phyloP scores from a whole-genome alignment of 1,140 invertebrate species.

The Aphidius gifuensis region DNA sequence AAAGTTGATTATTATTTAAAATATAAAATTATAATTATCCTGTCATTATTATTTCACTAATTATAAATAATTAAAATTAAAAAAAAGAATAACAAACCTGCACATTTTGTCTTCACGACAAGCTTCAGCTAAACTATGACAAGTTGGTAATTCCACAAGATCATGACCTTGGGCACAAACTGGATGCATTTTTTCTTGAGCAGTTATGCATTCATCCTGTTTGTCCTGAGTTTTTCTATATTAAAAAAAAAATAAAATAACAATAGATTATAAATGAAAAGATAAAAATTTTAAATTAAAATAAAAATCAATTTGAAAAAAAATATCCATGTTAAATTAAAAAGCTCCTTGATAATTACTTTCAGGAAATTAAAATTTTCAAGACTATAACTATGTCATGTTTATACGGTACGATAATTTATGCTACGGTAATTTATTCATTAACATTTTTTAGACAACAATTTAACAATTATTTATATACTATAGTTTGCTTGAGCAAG shows the following conservation, averaged over 20 bases:
- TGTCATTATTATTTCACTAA: too few relatives aligned
- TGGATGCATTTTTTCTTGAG: constrained; percentile 84
- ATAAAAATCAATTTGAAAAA: background rate
- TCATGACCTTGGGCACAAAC: constrained; percentile 77
- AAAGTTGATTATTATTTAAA: too few relatives aligned
- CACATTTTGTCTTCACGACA: constrained; percentile 73
- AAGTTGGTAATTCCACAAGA: constrained; percentile 70
- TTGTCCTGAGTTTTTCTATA: constrained; percentile 75
- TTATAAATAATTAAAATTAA: background rate
- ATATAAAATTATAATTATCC: too few relatives aligned
- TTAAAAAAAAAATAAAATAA: constrained; percentile 51
- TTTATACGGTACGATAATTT: too few relatives aligned
- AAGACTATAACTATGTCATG: too few relatives aligned
- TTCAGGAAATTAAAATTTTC: too few relatives aligned
- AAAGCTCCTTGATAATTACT: too few relatives aligned
- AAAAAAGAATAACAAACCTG: constrained; percentile 56
- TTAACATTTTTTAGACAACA: too few relatives aligned
- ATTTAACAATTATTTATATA: too few relatives aligned
- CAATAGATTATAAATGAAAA: constrained; percentile 45
- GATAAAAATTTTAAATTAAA: constrained; percentile 10
- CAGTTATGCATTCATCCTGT: constrained; percentile 79
- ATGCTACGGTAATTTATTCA: too few relatives aligned
- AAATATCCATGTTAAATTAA: too few relatives aligned
- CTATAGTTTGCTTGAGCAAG: too few relatives aligned
- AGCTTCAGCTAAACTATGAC: constrained; percentile 73